These are phyloP conservation scores for Neomorphus geoffroyi DNA, from an alignment of 2,797 vertebrate species.

Conservation along the genomic window DNA sequence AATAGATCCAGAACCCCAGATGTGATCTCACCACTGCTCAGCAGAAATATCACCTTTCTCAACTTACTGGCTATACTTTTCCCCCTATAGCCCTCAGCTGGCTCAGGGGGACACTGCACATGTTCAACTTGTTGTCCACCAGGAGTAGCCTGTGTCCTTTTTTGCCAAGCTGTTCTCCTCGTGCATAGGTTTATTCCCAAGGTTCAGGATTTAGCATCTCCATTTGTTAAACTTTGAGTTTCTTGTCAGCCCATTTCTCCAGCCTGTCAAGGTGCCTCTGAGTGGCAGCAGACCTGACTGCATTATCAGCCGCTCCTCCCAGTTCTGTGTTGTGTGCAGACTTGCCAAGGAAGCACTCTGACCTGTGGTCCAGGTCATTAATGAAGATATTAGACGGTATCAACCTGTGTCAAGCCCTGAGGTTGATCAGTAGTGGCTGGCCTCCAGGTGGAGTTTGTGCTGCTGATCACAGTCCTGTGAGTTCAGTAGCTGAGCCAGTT, in stretches of 20 bases:
- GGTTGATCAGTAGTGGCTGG: not conserved
- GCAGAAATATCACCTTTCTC: not conserved
- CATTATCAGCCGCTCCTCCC: accelerated
- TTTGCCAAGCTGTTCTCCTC: not conserved
- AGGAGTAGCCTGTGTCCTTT: not conserved
- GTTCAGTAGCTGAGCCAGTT: not conserved
- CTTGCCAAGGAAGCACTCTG: not conserved
- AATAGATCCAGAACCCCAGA: not conserved
- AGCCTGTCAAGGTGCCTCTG: not conserved
- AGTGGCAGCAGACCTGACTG: not conserved
- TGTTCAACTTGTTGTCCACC: not conserved
- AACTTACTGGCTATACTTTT: not conserved
- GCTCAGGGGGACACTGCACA: not conserved
- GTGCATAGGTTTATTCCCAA: not conserved
- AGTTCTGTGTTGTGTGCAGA: not conserved
- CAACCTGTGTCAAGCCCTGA: not conserved
- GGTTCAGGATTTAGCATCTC: not conserved
- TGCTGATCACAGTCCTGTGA: not conserved
- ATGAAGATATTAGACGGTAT: not conserved
- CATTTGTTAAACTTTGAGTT: not conserved
- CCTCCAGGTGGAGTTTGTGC: not conserved
- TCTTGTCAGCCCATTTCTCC: not conserved
- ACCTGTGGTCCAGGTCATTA: accelerated
- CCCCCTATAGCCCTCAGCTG: accelerated
- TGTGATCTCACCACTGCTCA: not conserved